Conservation (phyloP, 2,888 invertebrate species). For the Willowsia nigromaculata region DNA sequence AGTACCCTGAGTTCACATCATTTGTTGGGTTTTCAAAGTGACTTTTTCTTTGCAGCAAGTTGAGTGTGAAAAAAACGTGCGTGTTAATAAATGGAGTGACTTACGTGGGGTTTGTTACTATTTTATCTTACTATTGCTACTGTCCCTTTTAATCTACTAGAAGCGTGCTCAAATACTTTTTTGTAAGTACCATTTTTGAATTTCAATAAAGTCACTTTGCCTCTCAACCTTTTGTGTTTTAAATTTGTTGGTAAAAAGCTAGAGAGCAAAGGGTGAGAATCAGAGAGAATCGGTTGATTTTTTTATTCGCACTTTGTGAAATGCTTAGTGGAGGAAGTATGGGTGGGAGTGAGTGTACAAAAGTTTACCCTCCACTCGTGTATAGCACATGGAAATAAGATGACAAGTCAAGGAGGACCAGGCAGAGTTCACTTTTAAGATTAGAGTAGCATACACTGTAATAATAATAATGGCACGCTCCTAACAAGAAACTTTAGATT, state of each 20-base stretch:
- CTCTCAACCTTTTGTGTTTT: background rate
- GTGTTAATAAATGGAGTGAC: background rate
- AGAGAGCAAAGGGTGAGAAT: conserved; percentile 28
- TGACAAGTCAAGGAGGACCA: conserved; percentile 9
- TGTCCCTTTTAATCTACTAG: background rate
- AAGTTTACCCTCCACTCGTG: background rate
- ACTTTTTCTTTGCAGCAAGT: background rate
- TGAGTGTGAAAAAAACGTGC: background rate
- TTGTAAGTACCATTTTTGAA: conserved; percentile 8
- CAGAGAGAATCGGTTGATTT: conserved; percentile 12
- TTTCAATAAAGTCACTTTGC: conserved; percentile 2
- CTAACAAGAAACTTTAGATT: conserved; percentile 35
- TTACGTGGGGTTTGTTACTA: background rate
- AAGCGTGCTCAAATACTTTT: background rate
- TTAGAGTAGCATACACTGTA: background rate
- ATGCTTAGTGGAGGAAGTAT: background rate
- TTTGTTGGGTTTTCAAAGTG: background rate
- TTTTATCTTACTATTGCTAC: background rate
- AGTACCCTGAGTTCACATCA: background rate
- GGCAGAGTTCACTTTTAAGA: background rate
- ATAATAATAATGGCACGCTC: background rate
- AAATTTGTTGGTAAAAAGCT: background rate
- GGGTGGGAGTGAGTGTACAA: background rate
- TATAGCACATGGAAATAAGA: background rate
- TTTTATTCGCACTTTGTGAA: background rate